phyloP scores from a whole-genome alignment of 2,113 vertebrate species.

The Melanotaenia duboulayi region DNA sequence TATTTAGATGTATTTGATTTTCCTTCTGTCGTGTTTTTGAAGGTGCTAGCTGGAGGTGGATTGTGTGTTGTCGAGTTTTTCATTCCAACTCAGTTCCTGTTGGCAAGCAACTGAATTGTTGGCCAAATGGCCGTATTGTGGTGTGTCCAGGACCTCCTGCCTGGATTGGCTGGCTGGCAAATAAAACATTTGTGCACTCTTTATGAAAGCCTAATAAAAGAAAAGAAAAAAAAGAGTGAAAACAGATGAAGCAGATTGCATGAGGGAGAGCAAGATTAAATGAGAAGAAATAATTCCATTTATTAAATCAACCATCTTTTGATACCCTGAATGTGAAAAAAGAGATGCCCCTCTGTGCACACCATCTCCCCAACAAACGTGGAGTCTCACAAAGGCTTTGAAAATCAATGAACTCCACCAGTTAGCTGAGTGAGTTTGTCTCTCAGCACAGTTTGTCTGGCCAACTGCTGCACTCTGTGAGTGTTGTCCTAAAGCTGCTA shows the following conservation, averaged over 20 bases:
- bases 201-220: conserved; percentile 48
- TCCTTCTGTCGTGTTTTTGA: conserved; percentile 20
- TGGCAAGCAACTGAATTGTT: conserved; percentile 44
- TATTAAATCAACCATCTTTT: conserved; percentile 51
- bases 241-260: conserved; percentile 49
- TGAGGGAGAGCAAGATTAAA: conserved; percentile 23
- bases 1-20: not conserved
- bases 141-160: conserved; percentile 46
- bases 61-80: conserved; percentile 13
- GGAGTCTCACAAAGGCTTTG: conserved; percentile 5
- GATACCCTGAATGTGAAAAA: conserved; percentile 34
- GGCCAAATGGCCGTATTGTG: conserved; percentile 50
- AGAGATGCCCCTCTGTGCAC: not conserved
- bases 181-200: conserved; percentile 38
- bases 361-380: conserved; percentile 25
- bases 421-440: conserved; percentile 32
- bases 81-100: conserved; percentile 43
- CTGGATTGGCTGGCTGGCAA: conserved; percentile 50
- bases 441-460: conserved; percentile 58
- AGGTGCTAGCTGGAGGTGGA: conserved; percentile 17
- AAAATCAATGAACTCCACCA: conserved; percentile 46
- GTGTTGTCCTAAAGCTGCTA: conserved; percentile 61
- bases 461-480: conserved; percentile 38
- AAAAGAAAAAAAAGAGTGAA: conserved; percentile 21
- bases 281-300: conserved; percentile 30